These are phyloP conservation scores for Trichomalopsis sarcophagae DNA, from an alignment of 1,140 invertebrate genomes.

Conservation along the genomic window DNA sequence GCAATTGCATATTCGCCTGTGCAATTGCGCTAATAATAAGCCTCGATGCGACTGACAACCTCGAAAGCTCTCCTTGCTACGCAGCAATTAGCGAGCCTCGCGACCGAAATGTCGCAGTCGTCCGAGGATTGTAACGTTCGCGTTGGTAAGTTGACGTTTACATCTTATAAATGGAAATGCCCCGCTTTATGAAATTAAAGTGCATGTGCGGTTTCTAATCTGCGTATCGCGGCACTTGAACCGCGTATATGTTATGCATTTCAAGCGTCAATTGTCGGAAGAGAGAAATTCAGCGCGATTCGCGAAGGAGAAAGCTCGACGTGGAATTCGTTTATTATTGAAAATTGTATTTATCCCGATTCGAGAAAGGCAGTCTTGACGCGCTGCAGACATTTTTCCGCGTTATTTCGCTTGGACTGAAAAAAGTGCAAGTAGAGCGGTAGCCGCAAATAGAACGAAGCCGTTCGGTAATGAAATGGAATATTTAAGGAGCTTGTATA, in stretches of 20 bases:
- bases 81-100: neutral
- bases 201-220: neutral
- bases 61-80: neutral
- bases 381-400: neutral
- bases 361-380: no score
- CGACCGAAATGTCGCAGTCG: neutral
- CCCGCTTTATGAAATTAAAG: neutral
- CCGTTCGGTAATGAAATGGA: neutral
- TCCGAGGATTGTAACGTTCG: neutral
- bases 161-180: neutral
- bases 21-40: slow-evolving; percentile 26
- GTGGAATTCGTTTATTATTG: neutral
- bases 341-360: neutral
- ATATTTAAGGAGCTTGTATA: neutral
- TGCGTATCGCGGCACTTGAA: neutral
- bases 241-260: no score
- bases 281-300: neutral
- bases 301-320: no score
- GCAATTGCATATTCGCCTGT: slow-evolving; percentile 12
- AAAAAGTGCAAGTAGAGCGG: no score
- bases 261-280: neutral
- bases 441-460: neutral
- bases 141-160: neutral
- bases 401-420: no score
- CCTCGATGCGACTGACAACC: neutral